phyloP scores from a whole-genome alignment of 2,797 vertebrate species.

The Thunnus albacares region DNA sequence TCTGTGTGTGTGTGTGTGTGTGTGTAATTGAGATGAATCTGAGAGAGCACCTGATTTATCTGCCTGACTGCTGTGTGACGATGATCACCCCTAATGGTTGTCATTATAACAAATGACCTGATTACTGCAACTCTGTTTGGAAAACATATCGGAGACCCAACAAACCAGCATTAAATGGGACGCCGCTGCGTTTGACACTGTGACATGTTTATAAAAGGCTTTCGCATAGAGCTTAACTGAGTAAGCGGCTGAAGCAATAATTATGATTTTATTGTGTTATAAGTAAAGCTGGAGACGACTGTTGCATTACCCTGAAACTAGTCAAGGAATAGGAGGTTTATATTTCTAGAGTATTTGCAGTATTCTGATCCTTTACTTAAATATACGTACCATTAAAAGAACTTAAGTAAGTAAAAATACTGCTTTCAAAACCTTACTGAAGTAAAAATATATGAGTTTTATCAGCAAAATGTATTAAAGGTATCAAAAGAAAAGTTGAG shows the following conservation, averaged over 20 bases:
- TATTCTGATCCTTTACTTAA: not conserved
- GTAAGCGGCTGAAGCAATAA: constrained; percentile 29
- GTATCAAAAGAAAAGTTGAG: too few species aligned
- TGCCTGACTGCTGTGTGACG: constrained; percentile 80
- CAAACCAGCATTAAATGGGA: constrained; percentile 77
- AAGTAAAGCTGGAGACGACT: constrained; percentile 9
- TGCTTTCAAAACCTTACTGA: too few species aligned
- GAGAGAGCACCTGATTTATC: constrained; percentile 80
- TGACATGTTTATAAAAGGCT: constrained; percentile 68
- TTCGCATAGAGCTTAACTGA: constrained; percentile 24
- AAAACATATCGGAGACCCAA: constrained; percentile 78
- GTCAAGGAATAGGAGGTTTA: not conserved
- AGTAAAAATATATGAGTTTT: not conserved
- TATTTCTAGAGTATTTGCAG: not conserved
- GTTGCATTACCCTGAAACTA: not conserved
- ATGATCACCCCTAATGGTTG: constrained; percentile 83
- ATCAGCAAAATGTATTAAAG: not conserved
- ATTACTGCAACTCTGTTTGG: constrained; percentile 83
- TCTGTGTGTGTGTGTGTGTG: constrained; percentile 12
- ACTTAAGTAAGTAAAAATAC: too few species aligned
- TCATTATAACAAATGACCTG: constrained; percentile 89
- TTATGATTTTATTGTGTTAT: constrained; percentile 20
- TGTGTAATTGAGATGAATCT: constrained; percentile 70
- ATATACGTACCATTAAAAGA: too few species aligned
- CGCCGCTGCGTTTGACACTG: constrained; percentile 68